These are phyloP conservation scores for Procambarus virginalis DNA, from an alignment of 1,140 invertebrate species.

Conservation along the genomic window DNA sequence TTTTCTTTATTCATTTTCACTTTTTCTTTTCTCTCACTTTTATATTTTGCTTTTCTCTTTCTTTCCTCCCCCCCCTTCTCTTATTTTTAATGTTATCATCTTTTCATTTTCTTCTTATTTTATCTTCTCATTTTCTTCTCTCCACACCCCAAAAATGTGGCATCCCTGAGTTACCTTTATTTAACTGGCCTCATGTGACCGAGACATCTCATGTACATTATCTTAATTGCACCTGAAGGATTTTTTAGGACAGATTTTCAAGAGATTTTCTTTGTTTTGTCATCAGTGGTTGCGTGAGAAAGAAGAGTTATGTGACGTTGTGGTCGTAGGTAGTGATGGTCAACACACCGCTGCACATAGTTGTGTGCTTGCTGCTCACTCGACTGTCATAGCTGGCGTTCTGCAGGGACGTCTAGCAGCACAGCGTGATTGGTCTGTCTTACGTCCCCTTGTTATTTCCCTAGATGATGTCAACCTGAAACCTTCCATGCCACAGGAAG, in stretches of 20 bases:
- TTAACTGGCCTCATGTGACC: no score
- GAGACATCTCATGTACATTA: no score
- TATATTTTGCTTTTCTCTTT: no score
- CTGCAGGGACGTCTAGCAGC: constrained; percentile 38
- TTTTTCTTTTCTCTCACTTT: no score
- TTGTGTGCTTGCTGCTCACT: constrained; percentile 45
- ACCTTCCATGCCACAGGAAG: background rate
- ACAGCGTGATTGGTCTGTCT: constrained; percentile 36
- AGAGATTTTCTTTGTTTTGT: background rate
- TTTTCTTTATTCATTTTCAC: no score
- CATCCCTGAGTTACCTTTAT: no score
- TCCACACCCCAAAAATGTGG: no score
- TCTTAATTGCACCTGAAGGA: background rate
- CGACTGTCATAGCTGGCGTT: constrained; percentile 36
- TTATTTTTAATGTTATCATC: no score
- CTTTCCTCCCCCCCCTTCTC: no score
- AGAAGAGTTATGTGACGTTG: constrained; percentile 36
- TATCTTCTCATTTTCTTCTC: no score
- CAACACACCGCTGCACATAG: constrained; percentile 41
- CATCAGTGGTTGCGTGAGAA: constrained; percentile 40
- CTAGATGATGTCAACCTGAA: constrained; percentile 2
- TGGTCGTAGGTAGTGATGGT: constrained; percentile 24
- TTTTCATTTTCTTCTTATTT: no score
- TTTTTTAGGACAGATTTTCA: background rate
- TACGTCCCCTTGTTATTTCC: constrained; percentile 32